Evolutionary conservation across 1,140 invertebrate genomes (phyloP), one percentile per base, ranked within the genome.

Genomic region (Mercenaria mercenaria): DNA sequence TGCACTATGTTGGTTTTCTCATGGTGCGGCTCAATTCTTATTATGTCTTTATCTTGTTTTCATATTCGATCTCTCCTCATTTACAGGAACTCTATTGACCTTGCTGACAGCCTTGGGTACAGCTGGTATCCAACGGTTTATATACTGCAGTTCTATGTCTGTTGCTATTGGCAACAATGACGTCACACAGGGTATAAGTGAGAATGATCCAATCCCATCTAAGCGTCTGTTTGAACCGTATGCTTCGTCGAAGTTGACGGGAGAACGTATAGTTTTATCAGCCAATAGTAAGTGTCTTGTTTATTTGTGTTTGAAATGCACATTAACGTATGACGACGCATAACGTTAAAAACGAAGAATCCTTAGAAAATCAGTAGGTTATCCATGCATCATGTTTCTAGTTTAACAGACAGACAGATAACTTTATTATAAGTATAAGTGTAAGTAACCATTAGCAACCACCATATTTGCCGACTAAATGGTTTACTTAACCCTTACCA

Each of bases 101-200:
- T 32, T 88, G 50, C 59, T 88, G 4, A 56, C 76, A 18, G 85
- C 76, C 29, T 47, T 88, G 11, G 74, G 43, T n/a, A 88, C 72
- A 64, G 37, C 39, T 23, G 76, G 76, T 11, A 74, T 88, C 0
- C 56, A 77, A 37, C 43, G 77, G n/a, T 61, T 91, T 72, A 87
- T 91, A 50, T 89, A 85, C 76, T 89, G 90, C 34, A 87, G 87
- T 64, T 88, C 90, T 10, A 72, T 81, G 56, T 80, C 67, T 23
- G 83, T 82, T 61, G 87, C 76, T 29, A 81, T 91, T 37, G 83
- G 82, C 61, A 74, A 88, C 81, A 52, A 89, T 26, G 83, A 81
- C 29, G 37, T 86, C 23, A 67, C 50, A 0, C 77, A 87, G 4
- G 56, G 61, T 32, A 74, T 69, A 20, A 64, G 76, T 32, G 83